phyloP scores from a whole-genome alignment of 2,888 invertebrate species.

The Platycnemis pennipes region DNA sequence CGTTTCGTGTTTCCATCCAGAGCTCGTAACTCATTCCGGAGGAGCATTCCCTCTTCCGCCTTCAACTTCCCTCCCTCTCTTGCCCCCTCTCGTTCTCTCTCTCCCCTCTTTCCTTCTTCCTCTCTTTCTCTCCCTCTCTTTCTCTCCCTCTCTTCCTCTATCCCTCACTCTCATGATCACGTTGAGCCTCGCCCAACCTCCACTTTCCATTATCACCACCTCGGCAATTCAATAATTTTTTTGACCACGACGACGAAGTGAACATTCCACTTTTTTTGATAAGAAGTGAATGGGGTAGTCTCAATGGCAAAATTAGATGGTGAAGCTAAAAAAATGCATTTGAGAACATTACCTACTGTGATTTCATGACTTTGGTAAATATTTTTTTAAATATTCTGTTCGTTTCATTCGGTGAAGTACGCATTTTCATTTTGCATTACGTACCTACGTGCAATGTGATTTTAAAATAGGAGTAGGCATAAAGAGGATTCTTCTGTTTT shows the following conservation, averaged over 20 bases:
- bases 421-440: too few species aligned
- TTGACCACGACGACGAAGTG: background rate
- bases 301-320: background rate
- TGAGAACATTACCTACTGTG: too few species aligned
- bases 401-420: too few species aligned
- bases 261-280: background rate
- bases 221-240: background rate
- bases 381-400: too few species aligned
- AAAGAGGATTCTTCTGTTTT: too few species aligned
- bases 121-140: background rate
- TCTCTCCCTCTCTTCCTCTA: background rate
- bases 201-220: background rate
- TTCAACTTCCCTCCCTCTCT: background rate
- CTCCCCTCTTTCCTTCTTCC: background rate
- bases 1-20: slow-evolving; percentile 57
- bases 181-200: background rate
- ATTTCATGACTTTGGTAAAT: too few species aligned
- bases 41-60: slow-evolving; percentile 38
- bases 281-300: background rate
- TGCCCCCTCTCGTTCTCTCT: background rate
- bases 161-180: background rate
- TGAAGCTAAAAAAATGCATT: too few species aligned
- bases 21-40: slow-evolving; percentile 51
- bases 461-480: too few species aligned
- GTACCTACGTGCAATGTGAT: too few species aligned